These are phyloP conservation scores for Aurelia aurita complex sp. Pacific DNA, from an alignment of 30 jellyfish, hydroid and myxozoan genomes.

Conservation along the genomic window DNA sequence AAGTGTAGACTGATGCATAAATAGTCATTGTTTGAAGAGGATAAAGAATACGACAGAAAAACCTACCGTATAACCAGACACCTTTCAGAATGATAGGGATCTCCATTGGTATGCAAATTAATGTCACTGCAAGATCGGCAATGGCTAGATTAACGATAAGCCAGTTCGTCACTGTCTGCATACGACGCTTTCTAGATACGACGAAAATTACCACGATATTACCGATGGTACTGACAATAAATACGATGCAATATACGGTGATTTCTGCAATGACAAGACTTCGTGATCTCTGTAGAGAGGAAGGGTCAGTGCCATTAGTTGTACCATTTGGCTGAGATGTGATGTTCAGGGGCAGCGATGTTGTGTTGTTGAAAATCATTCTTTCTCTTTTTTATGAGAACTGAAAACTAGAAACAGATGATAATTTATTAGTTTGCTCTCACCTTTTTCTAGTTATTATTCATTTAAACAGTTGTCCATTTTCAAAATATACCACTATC, in stretches of 20 bases:
- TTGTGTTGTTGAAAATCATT: too few species aligned
- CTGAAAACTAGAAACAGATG: too few species aligned
- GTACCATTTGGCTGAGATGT: too few species aligned
- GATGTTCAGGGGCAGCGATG: too few species aligned
- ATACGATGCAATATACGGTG: conserved; percentile 53
- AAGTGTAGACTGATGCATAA: conserved; percentile 91
- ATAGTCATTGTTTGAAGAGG: conserved; percentile 95
- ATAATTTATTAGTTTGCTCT: too few species aligned
- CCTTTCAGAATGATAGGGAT: conserved; percentile 77
- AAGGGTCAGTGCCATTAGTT: background rate
- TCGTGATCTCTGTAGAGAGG: conserved; percentile 3
- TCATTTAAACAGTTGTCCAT: too few species aligned
- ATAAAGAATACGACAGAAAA: conserved; percentile 79
- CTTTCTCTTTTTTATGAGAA: too few species aligned
- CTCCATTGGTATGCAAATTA: conserved; percentile 91
- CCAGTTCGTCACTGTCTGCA: conserved; percentile 99
- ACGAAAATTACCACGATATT: conserved; percentile 80
- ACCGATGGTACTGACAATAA: conserved; percentile 77
- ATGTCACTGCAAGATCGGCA: conserved; percentile 88
- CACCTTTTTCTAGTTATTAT: too few species aligned
- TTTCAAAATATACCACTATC: too few species aligned
- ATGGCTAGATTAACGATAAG: conserved; percentile 84
- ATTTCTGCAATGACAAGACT: conserved; percentile 53
- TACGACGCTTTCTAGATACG: conserved; percentile 82
- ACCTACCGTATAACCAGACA: conserved; percentile 88